Base-by-base conservation (phyloP, 2,113 vertebrate genomes). In the Ibidorhyncha struthersii region DNA sequence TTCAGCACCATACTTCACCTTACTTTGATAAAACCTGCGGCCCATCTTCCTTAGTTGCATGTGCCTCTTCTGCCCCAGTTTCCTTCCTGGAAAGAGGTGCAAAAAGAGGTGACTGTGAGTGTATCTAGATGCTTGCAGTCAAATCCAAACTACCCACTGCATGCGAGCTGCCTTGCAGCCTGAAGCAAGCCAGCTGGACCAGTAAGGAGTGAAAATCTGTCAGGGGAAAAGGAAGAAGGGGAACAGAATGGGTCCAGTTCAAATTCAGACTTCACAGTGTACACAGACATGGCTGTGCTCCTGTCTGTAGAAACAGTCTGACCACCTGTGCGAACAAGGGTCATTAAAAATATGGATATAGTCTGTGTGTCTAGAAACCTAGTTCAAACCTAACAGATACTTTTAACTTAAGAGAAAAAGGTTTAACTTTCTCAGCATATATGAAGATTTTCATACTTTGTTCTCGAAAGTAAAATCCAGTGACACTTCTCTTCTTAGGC, bases 311-410 rank as follows among this genome's bases (percentile, higher is more conserved):
- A 73, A 80, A 81, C 20, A 40, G 34, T 8, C 18, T 47, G 83
- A 89, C 53, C 14, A 74, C 20, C 34, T 26, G 0, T 49, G 32
- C 0, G 1, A 80, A 34, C 34, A 10, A 0, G 1, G 16, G 6
- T 32, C 5, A 17, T 58, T 70, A 34, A 77, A 96, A 73, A 52
- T 32, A 53, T 2, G 19, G 40, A 41, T 29, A 8, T 26, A 56
- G 5, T 41, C 45, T 70, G 0, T n/a, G 25, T 29, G 14, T 14
- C 50, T 67, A 71, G 61, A 88, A 80, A 82, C 6, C 30, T 45
- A 43, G 53, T 12, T 82, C 34, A 77, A 36, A 62, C 14, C 4
- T 3, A 40, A 36, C 3, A 36, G n/a, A 55, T 34, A 34, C 36
- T 62, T 90, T 38, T 62, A 84, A 61, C 8, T 27, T 85, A 9